A percentile compares a stretch with the other conserved stretches of the same genome.
Conservation (phyloP, 2,113 vertebrate genomes). For the Gymnorhina tibicen region DNA sequence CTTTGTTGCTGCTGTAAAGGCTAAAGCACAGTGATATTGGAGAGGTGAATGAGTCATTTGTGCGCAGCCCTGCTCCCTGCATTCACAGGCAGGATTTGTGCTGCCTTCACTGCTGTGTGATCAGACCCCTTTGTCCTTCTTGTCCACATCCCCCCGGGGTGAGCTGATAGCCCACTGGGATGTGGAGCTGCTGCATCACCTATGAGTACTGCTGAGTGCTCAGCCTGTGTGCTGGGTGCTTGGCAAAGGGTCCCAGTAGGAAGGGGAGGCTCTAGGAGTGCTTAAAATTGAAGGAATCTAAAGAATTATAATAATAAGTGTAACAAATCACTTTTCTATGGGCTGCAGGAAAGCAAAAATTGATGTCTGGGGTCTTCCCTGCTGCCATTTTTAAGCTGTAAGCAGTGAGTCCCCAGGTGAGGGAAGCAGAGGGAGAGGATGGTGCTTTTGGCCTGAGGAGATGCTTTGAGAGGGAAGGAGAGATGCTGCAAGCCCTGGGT, state of each 20-base stretch:
- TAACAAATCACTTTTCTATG: background rate
- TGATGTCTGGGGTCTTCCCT: background rate
- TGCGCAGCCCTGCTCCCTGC: background rate
- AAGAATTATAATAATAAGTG: background rate
- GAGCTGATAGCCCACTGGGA: background rate
- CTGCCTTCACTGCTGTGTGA: background rate
- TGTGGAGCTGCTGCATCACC: background rate
- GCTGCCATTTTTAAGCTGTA: background rate
- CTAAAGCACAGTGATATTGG: background rate
- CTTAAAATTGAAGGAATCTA: background rate
- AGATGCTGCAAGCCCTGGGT: background rate
- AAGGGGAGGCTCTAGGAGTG: background rate
- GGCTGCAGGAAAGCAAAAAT: background rate
- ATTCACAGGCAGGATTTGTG: background rate
- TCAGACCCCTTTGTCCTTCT: background rate
- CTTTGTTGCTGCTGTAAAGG: background rate
- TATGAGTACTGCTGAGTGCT: background rate
- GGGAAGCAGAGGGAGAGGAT: background rate
- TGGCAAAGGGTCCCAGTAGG: background rate
- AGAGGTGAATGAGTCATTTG: background rate
- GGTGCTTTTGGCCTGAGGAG: conserved; percentile 12
- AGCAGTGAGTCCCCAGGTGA: background rate
- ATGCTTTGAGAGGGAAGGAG: background rate
- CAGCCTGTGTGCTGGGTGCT: background rate
- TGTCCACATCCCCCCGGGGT: background rate